These are phyloP conservation scores for Hippolais icterina DNA, from an alignment of 2,113 vertebrate genomes.

Conservation along the genomic window DNA sequence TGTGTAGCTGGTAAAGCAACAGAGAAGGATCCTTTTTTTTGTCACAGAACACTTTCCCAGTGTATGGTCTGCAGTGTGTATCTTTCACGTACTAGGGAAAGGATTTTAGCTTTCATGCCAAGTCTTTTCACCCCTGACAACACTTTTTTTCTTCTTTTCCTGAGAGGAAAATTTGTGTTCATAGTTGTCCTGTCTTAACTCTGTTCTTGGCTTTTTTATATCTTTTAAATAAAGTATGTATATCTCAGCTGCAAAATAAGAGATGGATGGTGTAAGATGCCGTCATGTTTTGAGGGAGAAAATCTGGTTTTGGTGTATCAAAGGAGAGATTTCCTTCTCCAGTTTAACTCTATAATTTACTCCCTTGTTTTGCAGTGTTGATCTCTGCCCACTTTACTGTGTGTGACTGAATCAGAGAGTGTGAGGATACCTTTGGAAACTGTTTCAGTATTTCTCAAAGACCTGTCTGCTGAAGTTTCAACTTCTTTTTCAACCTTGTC, in stretches of 20 bases:
- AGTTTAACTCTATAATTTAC: neutral
- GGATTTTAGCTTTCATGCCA: conserved; percentile 11
- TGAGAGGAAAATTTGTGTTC: neutral
- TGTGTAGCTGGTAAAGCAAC: neutral
- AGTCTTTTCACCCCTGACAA: neutral
- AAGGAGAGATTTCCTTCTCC: neutral
- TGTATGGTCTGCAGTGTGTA: neutral
- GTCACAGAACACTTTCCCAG: neutral
- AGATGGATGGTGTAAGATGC: neutral
- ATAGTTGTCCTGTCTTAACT: neutral
- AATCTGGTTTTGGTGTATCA: neutral
- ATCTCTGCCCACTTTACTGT: neutral
- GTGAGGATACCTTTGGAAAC: neutral
- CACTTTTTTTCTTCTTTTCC: neutral
- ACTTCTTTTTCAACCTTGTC: neutral
- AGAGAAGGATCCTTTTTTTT: neutral
- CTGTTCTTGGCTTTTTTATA: neutral
- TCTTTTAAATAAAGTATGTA: neutral
- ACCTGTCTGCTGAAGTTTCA: neutral
- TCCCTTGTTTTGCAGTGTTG: neutral
- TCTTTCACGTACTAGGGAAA: neutral
- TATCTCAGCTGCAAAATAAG: neutral
- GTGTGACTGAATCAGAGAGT: neutral
- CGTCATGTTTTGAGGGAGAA: neutral
- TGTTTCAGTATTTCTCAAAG: neutral